Base-by-base conservation (phyloP, 1,140 invertebrate species). In the Heliconius nattereri region DNA sequence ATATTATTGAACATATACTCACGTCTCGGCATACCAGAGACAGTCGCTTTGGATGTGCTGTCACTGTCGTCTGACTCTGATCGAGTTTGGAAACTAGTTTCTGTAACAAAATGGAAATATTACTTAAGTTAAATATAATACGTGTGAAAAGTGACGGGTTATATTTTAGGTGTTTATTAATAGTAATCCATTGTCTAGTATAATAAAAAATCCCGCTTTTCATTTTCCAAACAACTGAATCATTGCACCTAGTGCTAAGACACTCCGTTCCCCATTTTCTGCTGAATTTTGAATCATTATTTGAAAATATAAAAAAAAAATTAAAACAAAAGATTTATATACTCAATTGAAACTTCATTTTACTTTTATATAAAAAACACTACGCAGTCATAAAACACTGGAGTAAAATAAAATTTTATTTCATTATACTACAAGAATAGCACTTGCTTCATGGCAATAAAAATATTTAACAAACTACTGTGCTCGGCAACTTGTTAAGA, bases 11-110 rank as follows among this genome's bases (percentile, higher is more conserved):
- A 66, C 7, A 66, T 66, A 60, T 76, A 90, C 91, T 91, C 87
- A 94, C 92, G 85, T 89, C 91, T 79, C 11, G 91, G 90, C 81
- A 90, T 80, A 8, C 89, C 91, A 37, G 91, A 84, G 1, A 94
- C 89, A 11, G 94, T 92, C 1, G 91, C 91, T 88, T 95, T 95
- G n/a, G 93, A 94, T 11, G 94, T 92, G 73, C 94, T 95, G 81
- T 95, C 94, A 76, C 94, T 95, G 84, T 95, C 94, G 78, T 95
- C 94, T 0, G 94, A 95, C 77, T 95, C 94, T 1, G 94, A 95
- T 40, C 93, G 89, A 8, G 83, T 92, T 80, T 94, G 93, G 79
- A 95, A 95, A 83, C 94, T 95, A 8, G 94, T 95, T 80, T 95
- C 94, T 94, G 88, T 82, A 83, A 90, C 71, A 78, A 78, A 79